These are phyloP conservation scores for Coptodon rendalli DNA, from an alignment of 2,113 vertebrate genomes.

Conservation along the genomic window DNA sequence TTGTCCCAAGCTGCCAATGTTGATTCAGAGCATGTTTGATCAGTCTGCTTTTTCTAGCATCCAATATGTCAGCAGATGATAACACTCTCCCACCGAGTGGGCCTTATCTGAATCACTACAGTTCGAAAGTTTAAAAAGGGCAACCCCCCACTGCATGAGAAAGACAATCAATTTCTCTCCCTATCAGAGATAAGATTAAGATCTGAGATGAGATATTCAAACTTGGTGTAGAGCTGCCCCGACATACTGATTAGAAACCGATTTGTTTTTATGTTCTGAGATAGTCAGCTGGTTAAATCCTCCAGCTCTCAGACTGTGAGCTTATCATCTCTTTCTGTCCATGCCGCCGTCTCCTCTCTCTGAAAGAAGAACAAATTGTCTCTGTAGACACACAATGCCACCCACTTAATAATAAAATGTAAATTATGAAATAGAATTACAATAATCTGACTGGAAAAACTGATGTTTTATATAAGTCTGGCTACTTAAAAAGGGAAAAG, in stretches of 20 bases:
- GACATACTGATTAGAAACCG: neutral
- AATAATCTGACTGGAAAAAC: neutral
- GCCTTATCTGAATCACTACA: conserved; percentile 49
- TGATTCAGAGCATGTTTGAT: conserved; percentile 38
- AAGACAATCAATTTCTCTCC: conserved; percentile 45
- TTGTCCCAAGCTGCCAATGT: neutral
- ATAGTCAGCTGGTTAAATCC: neutral
- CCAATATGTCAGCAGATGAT: conserved; percentile 52
- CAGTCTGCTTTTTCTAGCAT: neutral
- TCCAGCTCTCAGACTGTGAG: neutral
- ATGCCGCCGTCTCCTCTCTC: neutral
- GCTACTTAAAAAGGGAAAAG: neutral
- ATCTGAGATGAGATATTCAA: conserved; percentile 29
- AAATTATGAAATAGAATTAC: neutral
- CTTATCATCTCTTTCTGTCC: neutral
- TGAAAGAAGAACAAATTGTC: neutral
- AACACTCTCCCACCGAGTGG: conserved; percentile 30
- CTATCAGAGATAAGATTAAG: conserved; percentile 28
- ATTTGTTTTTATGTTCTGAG: neutral
- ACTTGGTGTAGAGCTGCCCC: neutral
- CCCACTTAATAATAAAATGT: neutral
- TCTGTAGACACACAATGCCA: neutral
- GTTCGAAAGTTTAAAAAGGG: conserved; percentile 56
- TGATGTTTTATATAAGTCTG: neutral
- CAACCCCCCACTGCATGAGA: conserved; percentile 19